phyloP scores from a whole-genome alignment of 2,113 vertebrate species.

The Notarius quadriscutis region DNA sequence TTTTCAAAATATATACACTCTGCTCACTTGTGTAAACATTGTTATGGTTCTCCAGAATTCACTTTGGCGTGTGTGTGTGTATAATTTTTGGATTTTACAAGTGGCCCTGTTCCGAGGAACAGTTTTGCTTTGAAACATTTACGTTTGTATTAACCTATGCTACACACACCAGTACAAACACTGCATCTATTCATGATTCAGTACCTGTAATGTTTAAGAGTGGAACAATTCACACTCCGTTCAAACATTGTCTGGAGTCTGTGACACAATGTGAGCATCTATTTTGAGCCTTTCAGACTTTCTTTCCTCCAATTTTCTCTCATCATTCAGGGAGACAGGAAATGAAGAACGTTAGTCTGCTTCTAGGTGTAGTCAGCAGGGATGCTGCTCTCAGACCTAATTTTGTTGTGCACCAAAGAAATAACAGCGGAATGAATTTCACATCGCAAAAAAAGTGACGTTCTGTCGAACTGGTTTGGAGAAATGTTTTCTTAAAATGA shows the following conservation, averaged over 20 bases:
- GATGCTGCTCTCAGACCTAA: slow-evolving; percentile 46
- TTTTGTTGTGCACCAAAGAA: slow-evolving; percentile 37
- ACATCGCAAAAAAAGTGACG: slow-evolving; percentile 14
- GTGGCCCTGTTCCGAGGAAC: neutral
- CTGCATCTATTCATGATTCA: neutral
- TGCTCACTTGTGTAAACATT: neutral
- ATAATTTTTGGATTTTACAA: neutral
- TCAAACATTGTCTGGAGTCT: neutral
- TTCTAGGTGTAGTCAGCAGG: slow-evolving; percentile 34
- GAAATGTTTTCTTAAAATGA: slow-evolving; percentile 47
- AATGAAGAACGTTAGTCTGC: neutral
- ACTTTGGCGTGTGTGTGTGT: neutral
- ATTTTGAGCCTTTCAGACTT: slow-evolving; percentile 16
- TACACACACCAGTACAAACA: neutral
- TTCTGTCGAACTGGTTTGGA: slow-evolving; percentile 23
- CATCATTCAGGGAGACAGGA: slow-evolving; percentile 24
- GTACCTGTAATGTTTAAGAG: neutral
- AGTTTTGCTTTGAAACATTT: neutral
- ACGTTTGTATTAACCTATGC: neutral
- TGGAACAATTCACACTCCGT: neutral
- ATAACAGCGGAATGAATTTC: slow-evolving; percentile 28
- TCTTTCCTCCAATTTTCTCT: slow-evolving; percentile 22
- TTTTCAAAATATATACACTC: neutral
- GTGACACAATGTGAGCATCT: neutral
- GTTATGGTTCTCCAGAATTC: too few species aligned